Base-by-base conservation (phyloP, 2,797 vertebrate species). In the Gymnoscopelus braueri region DNA sequence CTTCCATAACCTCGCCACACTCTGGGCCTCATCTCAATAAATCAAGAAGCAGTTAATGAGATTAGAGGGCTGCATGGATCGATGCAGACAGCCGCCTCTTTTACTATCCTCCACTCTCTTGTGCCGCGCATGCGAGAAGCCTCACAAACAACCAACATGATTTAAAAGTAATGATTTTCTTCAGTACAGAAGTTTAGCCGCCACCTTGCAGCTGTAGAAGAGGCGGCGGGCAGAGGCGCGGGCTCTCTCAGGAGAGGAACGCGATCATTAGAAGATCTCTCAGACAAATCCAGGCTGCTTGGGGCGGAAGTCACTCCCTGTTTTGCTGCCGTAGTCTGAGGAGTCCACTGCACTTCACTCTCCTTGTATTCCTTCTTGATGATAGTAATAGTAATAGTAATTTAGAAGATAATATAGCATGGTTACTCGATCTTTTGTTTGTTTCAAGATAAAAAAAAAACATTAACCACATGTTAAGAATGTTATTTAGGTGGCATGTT, bases 21-120 rank as follows among this genome's bases (percentile, higher is more conserved):
- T 74, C 74, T 23, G 71, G 77, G 80, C 79, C 80, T 82, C 87
- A 72, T 90, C 88, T 89, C 88, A 88, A 92, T 93, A 91, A 93
- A 93, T 93, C 92, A 91, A 85, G 88, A 83, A 74, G 51, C 78
- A 77, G 83, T 92, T 93, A 93, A 94, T 94, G 90, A 91, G 91
- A 93, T 94, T 91, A 92, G 88, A 89, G 87, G 72, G 79, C 79
- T 73, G 83, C 65, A 26, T 63, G 72, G 89, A 93, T 93, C 90
- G 86, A 92, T 92, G 84, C 71, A 74, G 78, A 85, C 84, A 74
- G 79, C 72, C 79, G 68, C 70, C 55, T 72, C 72, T 68, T 67
- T 32, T 15, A 72, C 69, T 65, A 76, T 87, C 83, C 75, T 75
- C 81, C 26, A 71, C 72, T 72, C 81, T 60, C 35, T n/a, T 74